Conservation (phyloP, 2,888 invertebrate species). For the Deladenus siricidicola region DNA sequence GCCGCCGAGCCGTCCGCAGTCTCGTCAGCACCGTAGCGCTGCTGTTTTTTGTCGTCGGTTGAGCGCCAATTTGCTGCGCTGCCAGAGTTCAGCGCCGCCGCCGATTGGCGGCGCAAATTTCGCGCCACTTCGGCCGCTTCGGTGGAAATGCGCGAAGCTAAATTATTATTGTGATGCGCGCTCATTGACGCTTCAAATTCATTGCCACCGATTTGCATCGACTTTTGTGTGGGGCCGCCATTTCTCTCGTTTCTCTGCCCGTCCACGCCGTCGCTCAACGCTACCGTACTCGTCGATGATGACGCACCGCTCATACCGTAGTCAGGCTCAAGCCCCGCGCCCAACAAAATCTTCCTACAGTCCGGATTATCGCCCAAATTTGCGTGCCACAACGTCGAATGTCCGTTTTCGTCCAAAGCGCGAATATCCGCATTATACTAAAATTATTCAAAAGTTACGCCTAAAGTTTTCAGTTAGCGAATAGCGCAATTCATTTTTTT, state of each 20-base stretch:
- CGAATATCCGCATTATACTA: conserved; percentile 90
- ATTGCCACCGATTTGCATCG: neutral
- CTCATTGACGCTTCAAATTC: neutral
- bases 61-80: neutral
- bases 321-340: conserved; percentile 1
- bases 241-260: no score
- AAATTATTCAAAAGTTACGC: conserved; percentile 38
- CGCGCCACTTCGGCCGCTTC: neutral
- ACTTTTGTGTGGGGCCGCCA: no score
- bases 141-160: neutral
- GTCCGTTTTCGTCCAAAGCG: conserved; percentile 75
- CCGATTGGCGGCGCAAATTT: neutral
- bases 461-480: no score
- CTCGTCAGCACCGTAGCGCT: neutral
- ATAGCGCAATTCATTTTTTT: neutral
- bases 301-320: neutral
- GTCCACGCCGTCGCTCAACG: neutral
- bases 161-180: neutral
- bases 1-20: no score
- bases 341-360: conserved; percentile 20
- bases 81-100: no score
- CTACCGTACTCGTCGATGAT: neutral
- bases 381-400: conserved; percentile 74
- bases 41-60: neutral
- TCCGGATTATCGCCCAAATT: conserved; percentile 53